Conservation (phyloP, 2,113 vertebrate genomes). For the Rhodinocichla rosea region DNA sequence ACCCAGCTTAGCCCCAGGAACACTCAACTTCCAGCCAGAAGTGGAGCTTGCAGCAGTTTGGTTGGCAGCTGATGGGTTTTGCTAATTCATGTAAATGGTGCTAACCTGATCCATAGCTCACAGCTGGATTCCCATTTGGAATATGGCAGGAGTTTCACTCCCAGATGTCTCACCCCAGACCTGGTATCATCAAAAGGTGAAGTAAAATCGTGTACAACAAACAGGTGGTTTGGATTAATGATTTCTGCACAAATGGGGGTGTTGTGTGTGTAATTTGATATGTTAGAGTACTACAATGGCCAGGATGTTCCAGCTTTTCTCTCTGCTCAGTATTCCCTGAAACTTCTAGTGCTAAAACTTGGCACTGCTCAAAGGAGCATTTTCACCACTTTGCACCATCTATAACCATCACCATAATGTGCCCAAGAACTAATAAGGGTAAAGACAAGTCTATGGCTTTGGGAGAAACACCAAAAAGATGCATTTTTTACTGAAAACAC, state of each 20-base stretch:
- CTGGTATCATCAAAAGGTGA: background rate
- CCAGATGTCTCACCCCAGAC: background rate
- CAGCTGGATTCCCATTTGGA: background rate
- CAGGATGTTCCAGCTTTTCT: background rate
- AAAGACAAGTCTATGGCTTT: background rate
- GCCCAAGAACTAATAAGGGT: background rate
- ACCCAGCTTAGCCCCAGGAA: background rate
- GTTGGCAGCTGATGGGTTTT: background rate
- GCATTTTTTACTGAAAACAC: background rate
- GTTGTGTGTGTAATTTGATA: background rate
- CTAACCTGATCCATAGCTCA: background rate
- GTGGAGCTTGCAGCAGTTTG: background rate
- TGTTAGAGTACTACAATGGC: background rate
- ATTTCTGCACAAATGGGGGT: background rate
- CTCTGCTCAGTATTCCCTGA: background rate
- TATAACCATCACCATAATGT: rapidly evolving
- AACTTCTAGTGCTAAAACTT: background rate
- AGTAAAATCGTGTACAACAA: background rate
- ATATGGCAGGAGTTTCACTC: background rate
- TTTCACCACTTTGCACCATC: background rate
- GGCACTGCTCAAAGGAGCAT: background rate
- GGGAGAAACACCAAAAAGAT: background rate
- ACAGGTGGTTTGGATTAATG: background rate
- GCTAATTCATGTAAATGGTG: background rate
- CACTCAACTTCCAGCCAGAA: background rate